These are phyloP conservation scores for Chlamydotis undulata DNA, from an alignment of 2,113 vertebrate species.

Conservation along the genomic window DNA sequence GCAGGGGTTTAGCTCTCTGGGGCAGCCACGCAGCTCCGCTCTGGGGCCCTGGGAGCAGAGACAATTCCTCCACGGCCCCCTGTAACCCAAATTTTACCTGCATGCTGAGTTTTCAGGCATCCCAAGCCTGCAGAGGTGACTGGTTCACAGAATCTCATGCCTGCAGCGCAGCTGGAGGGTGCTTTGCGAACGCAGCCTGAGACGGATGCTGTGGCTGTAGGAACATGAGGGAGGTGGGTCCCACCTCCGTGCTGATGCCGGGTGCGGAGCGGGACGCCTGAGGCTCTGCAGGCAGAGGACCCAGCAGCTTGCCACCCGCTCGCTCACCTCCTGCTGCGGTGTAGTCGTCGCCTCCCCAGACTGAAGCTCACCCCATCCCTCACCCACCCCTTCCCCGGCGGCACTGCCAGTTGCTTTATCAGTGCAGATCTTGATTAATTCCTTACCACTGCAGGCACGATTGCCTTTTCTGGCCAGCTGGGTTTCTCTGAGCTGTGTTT, in stretches of 20 bases:
- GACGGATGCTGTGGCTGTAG: rapidly evolving
- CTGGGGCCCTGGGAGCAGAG: neutral
- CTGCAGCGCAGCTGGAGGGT: neutral
- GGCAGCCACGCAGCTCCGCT: neutral
- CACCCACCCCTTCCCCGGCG: rapidly evolving
- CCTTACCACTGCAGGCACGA: neutral
- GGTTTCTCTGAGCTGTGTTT: neutral
- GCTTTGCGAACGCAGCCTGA: neutral
- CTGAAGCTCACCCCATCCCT: neutral
- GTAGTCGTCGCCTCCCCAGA: rapidly evolving
- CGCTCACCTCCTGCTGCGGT: neutral
- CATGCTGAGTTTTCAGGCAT: neutral
- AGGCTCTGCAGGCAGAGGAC: neutral
- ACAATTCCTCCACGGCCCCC: neutral
- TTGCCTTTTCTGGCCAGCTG: neutral
- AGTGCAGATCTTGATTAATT: neutral
- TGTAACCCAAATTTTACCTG: neutral
- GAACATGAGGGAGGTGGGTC: rapidly evolving
- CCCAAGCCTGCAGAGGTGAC: neutral
- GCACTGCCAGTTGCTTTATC: neutral
- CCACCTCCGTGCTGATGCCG: rapidly evolving
- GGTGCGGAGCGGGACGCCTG: rapidly evolving
- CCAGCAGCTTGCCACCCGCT: rapidly evolving
- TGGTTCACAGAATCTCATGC: neutral
- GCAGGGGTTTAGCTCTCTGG: neutral